Conservation (phyloP, 2,888 invertebrate species). For the Cremastinae sp. region DNA sequence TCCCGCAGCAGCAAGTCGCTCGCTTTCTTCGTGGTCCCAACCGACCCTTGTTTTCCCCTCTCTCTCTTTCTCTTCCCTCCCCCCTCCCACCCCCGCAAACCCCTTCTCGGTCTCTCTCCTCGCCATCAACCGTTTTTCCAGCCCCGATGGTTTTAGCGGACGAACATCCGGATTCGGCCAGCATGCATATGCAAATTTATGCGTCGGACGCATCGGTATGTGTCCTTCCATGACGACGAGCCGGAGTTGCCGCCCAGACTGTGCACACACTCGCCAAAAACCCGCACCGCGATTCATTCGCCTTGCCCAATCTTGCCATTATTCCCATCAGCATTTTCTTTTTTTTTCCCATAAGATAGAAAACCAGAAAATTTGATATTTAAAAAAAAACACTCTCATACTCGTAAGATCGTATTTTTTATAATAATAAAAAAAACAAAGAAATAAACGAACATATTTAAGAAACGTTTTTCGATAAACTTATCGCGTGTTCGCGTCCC, state of each 20-base stretch:
- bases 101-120: too few species aligned
- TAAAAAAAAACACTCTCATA: too few species aligned
- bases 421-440: too few species aligned
- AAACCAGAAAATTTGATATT: neutral
- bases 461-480: too few species aligned
- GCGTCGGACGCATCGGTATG: slow-evolving; percentile 75
- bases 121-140: slow-evolving; percentile 35
- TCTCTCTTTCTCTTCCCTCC: slow-evolving; percentile 38
- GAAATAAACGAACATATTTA: too few species aligned
- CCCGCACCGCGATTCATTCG: neutral
- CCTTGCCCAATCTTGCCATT: neutral
- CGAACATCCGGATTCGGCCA: slow-evolving; percentile 73
- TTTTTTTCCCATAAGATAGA: neutral
- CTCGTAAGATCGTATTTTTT: too few species aligned
- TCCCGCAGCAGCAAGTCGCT: slow-evolving; percentile 7
- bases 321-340: neutral
- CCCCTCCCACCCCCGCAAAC: too few species aligned
- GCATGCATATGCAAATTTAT: slow-evolving; percentile 80
- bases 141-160: slow-evolving; percentile 30
- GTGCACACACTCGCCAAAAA: too few species aligned
- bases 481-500: too few species aligned
- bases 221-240: slow-evolving; percentile 68
- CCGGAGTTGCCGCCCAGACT: slow-evolving; percentile 55
- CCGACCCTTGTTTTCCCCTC: slow-evolving; percentile 25
- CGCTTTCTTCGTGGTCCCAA: slow-evolving; percentile 46